Percentiles rank a stretch among this genome's conserved stretches.
These are phyloP conservation scores for Linnaemya tessellans DNA, from an alignment of 2,888 invertebrate genomes.

Conservation along the genomic window DNA sequence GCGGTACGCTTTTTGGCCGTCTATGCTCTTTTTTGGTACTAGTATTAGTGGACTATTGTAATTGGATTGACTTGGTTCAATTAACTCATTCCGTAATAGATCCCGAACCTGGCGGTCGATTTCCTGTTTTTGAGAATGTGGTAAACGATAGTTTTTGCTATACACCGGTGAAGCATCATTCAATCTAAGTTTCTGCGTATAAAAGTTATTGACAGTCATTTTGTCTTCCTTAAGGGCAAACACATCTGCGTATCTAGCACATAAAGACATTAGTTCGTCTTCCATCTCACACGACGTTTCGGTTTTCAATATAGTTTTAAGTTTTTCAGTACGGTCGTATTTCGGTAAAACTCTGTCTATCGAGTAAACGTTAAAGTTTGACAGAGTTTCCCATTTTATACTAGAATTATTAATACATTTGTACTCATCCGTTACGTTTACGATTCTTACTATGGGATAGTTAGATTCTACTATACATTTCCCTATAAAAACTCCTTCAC, in stretches of 20 bases:
- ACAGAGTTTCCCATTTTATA: neutral
- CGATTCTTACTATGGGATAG: too few species aligned
- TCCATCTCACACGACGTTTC: neutral
- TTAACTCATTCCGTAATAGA: conserved; percentile 29
- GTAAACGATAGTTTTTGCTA: conserved; percentile 20
- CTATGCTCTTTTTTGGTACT: conserved; percentile 23
- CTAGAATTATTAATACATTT: neutral
- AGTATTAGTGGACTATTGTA: neutral
- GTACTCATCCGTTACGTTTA: too few species aligned
- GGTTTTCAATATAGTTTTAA: neutral
- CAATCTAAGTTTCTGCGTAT: conserved; percentile 13
- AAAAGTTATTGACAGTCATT: conserved; percentile 26
- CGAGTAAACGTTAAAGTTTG: neutral
- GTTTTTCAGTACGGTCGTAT: neutral
- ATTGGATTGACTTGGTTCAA: too few species aligned
- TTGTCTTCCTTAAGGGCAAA: conserved; percentile 12
- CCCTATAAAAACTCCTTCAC: neutral
- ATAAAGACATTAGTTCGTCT: neutral
- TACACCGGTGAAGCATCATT: neutral
- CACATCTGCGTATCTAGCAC: neutral
- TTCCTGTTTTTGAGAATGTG: conserved; percentile 23
- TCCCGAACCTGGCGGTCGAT: conserved; percentile 19
- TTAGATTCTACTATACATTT: neutral
- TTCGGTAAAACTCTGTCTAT: neutral
- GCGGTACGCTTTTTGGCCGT: conserved; percentile 6